These are phyloP conservation scores for Trichogramma dendrolimi DNA, from an alignment of 2,888 invertebrate genomes.

Conservation along the genomic window DNA sequence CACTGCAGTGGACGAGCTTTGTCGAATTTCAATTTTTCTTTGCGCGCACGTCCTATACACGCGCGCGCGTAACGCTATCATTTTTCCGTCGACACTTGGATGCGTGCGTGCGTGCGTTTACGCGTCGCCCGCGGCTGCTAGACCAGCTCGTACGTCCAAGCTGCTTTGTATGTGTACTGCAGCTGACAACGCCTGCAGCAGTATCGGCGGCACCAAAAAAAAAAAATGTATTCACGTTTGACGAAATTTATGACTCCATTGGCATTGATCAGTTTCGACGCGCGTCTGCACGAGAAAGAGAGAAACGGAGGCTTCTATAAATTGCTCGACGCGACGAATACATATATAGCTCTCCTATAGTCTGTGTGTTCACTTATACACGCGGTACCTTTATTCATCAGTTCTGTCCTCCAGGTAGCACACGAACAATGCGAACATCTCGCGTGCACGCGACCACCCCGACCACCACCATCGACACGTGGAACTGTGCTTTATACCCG, in stretches of 20 bases:
- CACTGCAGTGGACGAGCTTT: too few relatives aligned
- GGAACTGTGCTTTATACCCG: neutral
- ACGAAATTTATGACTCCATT: constrained; percentile 20
- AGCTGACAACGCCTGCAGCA: constrained; percentile 1
- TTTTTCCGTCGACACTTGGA: neutral
- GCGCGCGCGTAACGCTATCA: neutral
- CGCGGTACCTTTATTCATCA: neutral
- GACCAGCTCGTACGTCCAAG: too few relatives aligned
- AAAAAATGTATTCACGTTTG: constrained; percentile 6
- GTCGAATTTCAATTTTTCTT: constrained; percentile 2
- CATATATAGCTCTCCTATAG: neutral
- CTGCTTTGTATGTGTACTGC: too few relatives aligned
- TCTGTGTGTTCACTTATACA: too few relatives aligned
- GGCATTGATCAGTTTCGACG: too few relatives aligned
- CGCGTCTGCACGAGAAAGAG: too few relatives aligned
- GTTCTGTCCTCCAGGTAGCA: too few relatives aligned
- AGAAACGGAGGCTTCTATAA: neutral
- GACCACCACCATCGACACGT: too few relatives aligned
- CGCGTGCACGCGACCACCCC: too few relatives aligned
- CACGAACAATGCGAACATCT: too few relatives aligned
- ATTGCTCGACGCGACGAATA: constrained; percentile 11
- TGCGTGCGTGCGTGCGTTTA: too few relatives aligned
- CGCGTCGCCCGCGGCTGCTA: too few relatives aligned
- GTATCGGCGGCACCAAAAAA: neutral
- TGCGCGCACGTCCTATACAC: neutral